A percentile compares a stretch with the other conserved stretches of the same genome.
Conservation (phyloP, 2,888 invertebrate genomes). For the Caenorhabditis sinica region DNA sequence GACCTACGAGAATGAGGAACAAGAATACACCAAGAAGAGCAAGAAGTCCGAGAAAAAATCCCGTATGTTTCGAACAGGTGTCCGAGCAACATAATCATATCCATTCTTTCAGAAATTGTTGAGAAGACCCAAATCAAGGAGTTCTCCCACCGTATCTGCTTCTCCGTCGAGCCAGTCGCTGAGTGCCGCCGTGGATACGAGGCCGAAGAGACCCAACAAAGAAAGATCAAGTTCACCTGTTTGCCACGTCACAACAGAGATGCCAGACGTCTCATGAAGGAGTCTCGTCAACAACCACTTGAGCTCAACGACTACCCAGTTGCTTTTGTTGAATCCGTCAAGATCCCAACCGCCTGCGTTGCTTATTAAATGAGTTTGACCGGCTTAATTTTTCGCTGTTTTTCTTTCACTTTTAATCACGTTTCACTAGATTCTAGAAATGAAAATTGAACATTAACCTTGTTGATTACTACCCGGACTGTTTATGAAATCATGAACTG, state of each 20-base stretch:
- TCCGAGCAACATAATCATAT: neutral
- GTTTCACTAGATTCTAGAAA: no score
- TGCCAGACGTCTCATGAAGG: constrained; percentile 70
- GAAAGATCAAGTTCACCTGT: constrained; percentile 75
- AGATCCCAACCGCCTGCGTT: constrained; percentile 68
- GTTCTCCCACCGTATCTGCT: constrained; percentile 78
- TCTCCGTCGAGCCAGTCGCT: constrained; percentile 77
- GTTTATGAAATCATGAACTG: no score
- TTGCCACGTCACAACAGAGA: constrained; percentile 71
- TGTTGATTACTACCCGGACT: no score
- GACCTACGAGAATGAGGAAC: constrained; percentile 53
- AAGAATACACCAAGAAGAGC: neutral
- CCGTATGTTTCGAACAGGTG: constrained; percentile 11
- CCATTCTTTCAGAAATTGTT: constrained; percentile 70
- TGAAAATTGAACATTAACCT: no score
- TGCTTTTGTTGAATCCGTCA: constrained; percentile 67
- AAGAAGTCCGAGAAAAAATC: constrained; percentile 8
- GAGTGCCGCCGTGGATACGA: constrained; percentile 73
- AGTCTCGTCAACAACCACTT: constrained; percentile 60
- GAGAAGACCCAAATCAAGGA: constrained; percentile 77
- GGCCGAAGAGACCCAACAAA: constrained; percentile 11
- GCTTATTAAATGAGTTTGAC: constrained; percentile 63
- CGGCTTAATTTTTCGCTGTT: constrained; percentile 33
- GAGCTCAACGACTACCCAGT: constrained; percentile 60
- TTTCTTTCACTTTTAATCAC: constrained; percentile 7